Base-by-base conservation (phyloP, 2,113 vertebrate genomes). In the Petromus typicus region DNA sequence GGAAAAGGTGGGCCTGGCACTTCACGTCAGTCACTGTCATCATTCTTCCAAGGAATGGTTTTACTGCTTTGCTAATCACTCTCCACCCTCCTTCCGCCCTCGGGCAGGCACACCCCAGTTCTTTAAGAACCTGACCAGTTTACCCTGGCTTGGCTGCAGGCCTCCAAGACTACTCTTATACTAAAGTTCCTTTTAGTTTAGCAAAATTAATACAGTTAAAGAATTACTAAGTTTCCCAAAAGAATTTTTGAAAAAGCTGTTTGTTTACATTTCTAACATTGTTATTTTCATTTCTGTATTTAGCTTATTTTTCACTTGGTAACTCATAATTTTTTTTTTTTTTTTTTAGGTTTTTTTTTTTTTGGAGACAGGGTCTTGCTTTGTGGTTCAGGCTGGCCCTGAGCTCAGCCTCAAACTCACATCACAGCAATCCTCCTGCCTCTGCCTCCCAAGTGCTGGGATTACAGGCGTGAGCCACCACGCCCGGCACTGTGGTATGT, bases 141-240 rank as follows among this genome's bases (percentile, higher is more conserved):
- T 82, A 87, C n/a, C 12, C 78, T 54, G 51, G 85, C 23, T 48
- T 82, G 7, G 69, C 79, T 81, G 30, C 9, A 0, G 83, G 67
- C 43, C 23, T 89, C 64, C 73, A 83, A 89, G 69, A 43, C n/a
- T 89, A 69, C 84, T 54, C n/a, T 88, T 67, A 14, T 59, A 86
- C 20, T 90, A 43, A 90, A 92, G 48, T 86, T 95, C 76, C 43
- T 34, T 95, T 86, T 40, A 88, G 48, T 94, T 82, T 43, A 79
- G 64, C 40, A 86, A 92, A 95, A 96, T n/a, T 75, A 84, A 87
- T 22, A 32, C 89, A 64, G 66, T 67, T 94, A 86, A 93, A 80
- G 79, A 83, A 93, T 93, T 34, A 97, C 63, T 78, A 27, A 43
- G 22, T 45, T 66, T 86, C 37, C 27, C 59, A 71, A 76, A 88